Conservation (phyloP, 2,797 vertebrate species). For the Artibeus lituratus region DNA sequence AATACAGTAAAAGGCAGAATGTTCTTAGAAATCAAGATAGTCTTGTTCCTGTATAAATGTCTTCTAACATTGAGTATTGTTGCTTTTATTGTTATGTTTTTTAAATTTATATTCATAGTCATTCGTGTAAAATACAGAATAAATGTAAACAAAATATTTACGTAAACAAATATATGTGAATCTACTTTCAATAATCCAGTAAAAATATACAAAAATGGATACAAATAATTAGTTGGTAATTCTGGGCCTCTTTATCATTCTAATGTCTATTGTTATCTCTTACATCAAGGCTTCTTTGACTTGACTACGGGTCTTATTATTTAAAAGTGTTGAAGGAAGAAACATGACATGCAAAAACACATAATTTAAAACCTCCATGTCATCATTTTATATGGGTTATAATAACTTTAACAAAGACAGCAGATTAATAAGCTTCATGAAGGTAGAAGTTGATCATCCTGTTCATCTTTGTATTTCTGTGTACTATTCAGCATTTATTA, state of each 20-base stretch:
- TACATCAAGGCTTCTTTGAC: neutral
- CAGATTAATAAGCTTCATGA: neutral
- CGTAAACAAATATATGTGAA: neutral
- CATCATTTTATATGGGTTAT: neutral
- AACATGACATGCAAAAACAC: neutral
- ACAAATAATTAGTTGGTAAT: neutral
- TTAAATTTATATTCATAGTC: neutral
- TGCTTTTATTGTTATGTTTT: neutral
- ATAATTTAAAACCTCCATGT: neutral
- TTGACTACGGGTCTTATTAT: neutral
- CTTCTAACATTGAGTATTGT: neutral
- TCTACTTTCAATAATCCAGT: neutral
- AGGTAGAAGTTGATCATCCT: neutral
- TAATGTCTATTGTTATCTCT: neutral
- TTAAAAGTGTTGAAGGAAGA: neutral
- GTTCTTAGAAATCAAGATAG: neutral
- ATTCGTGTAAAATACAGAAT: neutral
- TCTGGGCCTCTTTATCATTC: neutral
- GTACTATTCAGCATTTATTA: neutral
- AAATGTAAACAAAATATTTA: neutral
- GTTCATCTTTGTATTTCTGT: neutral
- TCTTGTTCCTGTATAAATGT: neutral
- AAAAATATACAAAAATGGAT: neutral
- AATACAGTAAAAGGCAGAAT: slow-evolving; percentile 8
- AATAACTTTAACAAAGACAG: neutral